Conservation (phyloP, 2,113 vertebrate genomes). For the Mohoua ochrocephala region DNA sequence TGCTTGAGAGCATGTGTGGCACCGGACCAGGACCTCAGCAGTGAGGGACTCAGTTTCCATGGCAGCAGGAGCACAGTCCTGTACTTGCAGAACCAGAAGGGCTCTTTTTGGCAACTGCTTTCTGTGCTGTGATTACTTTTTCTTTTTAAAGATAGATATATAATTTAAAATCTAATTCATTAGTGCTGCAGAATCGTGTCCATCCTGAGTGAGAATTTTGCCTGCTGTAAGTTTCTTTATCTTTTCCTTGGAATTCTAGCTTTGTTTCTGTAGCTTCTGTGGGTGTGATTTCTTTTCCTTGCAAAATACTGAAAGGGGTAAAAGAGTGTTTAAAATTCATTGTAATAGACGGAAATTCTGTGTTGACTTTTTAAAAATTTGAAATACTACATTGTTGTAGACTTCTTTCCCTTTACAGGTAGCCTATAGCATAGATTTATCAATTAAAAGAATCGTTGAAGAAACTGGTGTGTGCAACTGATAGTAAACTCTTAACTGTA, state of each 20-base stretch:
- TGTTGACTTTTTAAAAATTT: background rate
- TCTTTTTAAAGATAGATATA: background rate
- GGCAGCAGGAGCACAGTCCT: constrained; percentile 47
- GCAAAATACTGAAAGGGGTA: background rate
- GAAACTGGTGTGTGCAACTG: background rate
- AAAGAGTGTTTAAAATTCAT: background rate
- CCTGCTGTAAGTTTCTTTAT: constrained; percentile 28
- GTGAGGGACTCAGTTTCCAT: constrained; percentile 45
- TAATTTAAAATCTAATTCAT: background rate
- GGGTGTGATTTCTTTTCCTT: background rate
- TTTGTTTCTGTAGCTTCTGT: background rate
- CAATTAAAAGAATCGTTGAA: background rate
- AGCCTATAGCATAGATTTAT: background rate
- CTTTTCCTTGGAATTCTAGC: background rate
- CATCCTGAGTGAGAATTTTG: background rate
- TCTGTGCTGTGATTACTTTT: constrained; percentile 15
- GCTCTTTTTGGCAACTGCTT: constrained; percentile 14
- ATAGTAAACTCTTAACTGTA: background rate
- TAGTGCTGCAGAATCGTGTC: background rate
- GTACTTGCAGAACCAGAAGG: constrained; percentile 18
- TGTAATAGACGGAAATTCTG: background rate
- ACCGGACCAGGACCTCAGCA: constrained; percentile 17
- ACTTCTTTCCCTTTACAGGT: background rate
- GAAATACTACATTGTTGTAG: background rate
- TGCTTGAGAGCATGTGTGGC: constrained; percentile 43